Evolutionary conservation across 92 coral and sea anemone genomes (phyloP).

Genomic region (Epizoanthus rinbou): DNA sequence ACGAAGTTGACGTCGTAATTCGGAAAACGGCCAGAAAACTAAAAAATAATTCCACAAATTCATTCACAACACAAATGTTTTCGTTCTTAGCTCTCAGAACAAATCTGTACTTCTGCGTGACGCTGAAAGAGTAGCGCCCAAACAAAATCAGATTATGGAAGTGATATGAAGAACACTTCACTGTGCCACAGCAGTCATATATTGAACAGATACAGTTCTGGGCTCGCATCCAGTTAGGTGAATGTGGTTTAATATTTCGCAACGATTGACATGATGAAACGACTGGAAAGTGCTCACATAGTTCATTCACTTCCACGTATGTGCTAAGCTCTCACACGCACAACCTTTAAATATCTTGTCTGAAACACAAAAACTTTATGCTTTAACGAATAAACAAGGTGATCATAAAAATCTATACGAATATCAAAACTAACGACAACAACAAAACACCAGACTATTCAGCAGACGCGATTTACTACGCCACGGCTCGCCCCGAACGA

Average conservation of each 20-base stretch:
- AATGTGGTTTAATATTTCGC: constrained; percentile 49
- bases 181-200: constrained; percentile 23
- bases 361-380: constrained; percentile 47
- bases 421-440: constrained; percentile 85
- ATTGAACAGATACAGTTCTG: constrained; percentile 44
- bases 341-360: neutral
- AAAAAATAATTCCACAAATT: constrained; percentile 6
- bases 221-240: constrained; percentile 40
- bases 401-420: constrained; percentile 77
- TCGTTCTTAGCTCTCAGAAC: constrained; percentile 7
- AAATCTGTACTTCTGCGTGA: constrained; percentile 37
- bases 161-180: constrained; percentile 24
- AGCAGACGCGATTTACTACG: constrained; percentile 65
- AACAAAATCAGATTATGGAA: constrained; percentile 43
- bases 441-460: constrained; percentile 66
- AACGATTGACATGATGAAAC: constrained; percentile 42
- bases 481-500: constrained; percentile 41
- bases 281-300: constrained; percentile 39
- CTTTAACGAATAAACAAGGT: constrained; percentile 71
- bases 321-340: neutral
- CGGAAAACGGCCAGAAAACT: constrained; percentile 24
- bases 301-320: constrained; percentile 20
- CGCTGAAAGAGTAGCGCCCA: constrained; percentile 24
- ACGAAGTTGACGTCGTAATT: constrained; percentile 21
- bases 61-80: constrained; percentile 1